A percentile compares a stretch with the other conserved stretches of the same genome.
These are phyloP conservation scores for Danio aesculapii DNA, from an alignment of 2,797 vertebrate genomes.

Conservation along the genomic window DNA sequence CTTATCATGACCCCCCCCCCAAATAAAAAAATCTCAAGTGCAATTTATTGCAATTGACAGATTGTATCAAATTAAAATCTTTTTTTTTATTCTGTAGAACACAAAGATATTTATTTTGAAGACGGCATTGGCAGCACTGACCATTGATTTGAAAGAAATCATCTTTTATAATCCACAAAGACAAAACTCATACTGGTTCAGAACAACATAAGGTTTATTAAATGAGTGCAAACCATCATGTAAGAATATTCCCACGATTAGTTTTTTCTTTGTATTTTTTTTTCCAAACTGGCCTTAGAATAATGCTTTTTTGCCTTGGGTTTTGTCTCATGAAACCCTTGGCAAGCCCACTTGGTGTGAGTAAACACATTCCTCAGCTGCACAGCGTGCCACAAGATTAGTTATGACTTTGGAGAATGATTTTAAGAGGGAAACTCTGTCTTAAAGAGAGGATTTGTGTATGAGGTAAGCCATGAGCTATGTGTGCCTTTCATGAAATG, in stretches of 20 bases:
- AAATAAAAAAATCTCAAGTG: no score
- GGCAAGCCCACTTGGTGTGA: conserved; percentile 61
- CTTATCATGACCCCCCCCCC: background rate
- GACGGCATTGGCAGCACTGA: background rate
- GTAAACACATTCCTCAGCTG: conserved; percentile 69
- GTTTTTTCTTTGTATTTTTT: background rate
- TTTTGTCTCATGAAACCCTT: conserved; percentile 62
- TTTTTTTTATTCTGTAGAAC: background rate
- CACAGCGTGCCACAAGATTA: conserved; percentile 63
- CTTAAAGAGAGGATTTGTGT: conserved; percentile 60
- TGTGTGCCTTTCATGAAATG: conserved; percentile 58
- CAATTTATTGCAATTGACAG: background rate
- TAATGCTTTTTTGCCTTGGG: conserved; percentile 38
- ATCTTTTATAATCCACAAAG: background rate
- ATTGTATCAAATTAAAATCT: background rate
- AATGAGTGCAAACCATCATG: background rate
- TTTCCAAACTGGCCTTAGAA: background rate
- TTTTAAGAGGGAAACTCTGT: conserved; percentile 55
- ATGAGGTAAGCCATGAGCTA: conserved; percentile 49
- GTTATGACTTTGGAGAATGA: conserved; percentile 57
- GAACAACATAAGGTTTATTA: background rate
- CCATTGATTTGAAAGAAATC: background rate
- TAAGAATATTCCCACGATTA: conserved; percentile 6
- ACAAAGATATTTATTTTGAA: background rate
- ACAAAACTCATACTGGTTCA: background rate